Evolutionary conservation across 2,888 invertebrate genomes (phyloP).

Genomic region (Drosophila mimica): DNA sequence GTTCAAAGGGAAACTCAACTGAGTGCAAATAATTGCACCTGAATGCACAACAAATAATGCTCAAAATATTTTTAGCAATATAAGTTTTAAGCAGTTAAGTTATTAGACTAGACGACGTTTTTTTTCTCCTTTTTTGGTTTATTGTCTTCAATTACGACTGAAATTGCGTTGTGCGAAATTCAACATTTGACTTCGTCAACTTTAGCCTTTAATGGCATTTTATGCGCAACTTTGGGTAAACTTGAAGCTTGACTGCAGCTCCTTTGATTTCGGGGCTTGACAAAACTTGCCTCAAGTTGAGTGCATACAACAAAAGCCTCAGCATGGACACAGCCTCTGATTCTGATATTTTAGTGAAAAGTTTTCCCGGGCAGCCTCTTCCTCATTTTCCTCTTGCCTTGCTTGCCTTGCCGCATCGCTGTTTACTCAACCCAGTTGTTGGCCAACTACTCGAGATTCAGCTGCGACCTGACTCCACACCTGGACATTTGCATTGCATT

Average conservation of each 20-base stretch:
- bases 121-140: neutral
- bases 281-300: slow-evolving; percentile 66
- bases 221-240: slow-evolving; percentile 59
- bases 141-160: slow-evolving; percentile 27
- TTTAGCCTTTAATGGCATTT: slow-evolving; percentile 76
- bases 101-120: slow-evolving; percentile 33
- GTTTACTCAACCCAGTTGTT: slow-evolving; percentile 41
- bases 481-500: slow-evolving; percentile 73
- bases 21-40: slow-evolving; percentile 68
- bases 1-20: slow-evolving; percentile 59
- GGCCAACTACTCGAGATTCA: slow-evolving; percentile 74
- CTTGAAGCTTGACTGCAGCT: slow-evolving; percentile 52
- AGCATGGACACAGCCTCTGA: slow-evolving; percentile 33
- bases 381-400: slow-evolving; percentile 10
- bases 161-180: slow-evolving; percentile 62
- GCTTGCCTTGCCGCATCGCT: slow-evolving; percentile 24
- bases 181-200: slow-evolving; percentile 75
- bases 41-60: slow-evolving; percentile 68
- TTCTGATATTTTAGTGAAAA: slow-evolving; percentile 28
- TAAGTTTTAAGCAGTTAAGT: slow-evolving; percentile 53
- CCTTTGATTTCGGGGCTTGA: slow-evolving; percentile 70
- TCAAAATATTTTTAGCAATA: slow-evolving; percentile 37
- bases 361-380: slow-evolving; percentile 43
- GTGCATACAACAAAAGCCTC: slow-evolving; percentile 66
- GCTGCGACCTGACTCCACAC: slow-evolving; percentile 35